Evolutionary conservation across 2,797 vertebrate species (phyloP).

Genomic region (Amblyopsis hoosieri): DNA sequence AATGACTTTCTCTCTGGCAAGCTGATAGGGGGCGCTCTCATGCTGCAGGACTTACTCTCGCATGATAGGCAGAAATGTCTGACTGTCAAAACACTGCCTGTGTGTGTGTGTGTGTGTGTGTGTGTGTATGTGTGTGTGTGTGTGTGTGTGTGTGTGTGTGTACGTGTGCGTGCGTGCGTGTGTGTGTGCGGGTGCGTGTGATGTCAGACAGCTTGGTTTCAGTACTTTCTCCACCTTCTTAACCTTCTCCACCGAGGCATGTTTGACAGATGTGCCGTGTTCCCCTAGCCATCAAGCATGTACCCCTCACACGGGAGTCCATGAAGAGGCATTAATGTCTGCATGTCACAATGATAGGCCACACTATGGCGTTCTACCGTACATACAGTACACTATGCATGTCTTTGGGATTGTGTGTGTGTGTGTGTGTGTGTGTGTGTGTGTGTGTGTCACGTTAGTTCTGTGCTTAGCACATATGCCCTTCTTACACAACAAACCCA

Average conservation of each 20-base stretch:
- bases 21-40: conserved; percentile 94
- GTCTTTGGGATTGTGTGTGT: conserved; percentile 39
- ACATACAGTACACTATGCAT: conserved; percentile 12
- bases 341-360: conserved; percentile 49
- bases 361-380: conserved; percentile 44
- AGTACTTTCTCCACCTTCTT: conserved; percentile 55
- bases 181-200: conserved; percentile 21
- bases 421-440: conserved; percentile 24
- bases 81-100: conserved; percentile 42
- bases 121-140: conserved; percentile 7
- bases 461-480: conserved; percentile 44
- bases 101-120: conserved; percentile 15
- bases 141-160: conserved; percentile 19
- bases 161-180: conserved; percentile 6
- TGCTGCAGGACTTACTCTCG: conserved; percentile 77
- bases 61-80: conserved; percentile 60
- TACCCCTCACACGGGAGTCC: conserved; percentile 56
- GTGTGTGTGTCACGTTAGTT: conserved; percentile 34
- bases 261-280: conserved; percentile 65
- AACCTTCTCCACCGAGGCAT: conserved; percentile 52
- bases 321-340: conserved; percentile 58
- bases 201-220: conserved; percentile 61
- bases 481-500: conserved; percentile 60
- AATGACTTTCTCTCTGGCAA: conserved; percentile 60
- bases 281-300: conserved; percentile 62